These are phyloP conservation scores for Staurois parvus DNA, from an alignment of 2,797 vertebrate species.

Conservation along the genomic window DNA sequence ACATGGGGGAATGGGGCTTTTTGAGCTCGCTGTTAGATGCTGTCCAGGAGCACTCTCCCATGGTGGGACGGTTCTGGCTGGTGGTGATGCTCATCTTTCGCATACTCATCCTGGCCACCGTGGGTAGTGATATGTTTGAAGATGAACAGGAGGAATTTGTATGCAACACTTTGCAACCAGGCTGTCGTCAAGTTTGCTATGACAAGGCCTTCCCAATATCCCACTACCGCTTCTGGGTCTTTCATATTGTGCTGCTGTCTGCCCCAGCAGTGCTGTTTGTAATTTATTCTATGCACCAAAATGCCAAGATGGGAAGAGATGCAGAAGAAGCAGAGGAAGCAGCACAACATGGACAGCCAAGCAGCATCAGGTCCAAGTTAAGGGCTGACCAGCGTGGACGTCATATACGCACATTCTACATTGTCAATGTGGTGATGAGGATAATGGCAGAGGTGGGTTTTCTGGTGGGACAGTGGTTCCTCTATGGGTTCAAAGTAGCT, in stretches of 20 bases:
- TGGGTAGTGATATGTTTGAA: slow-evolving; percentile 89
- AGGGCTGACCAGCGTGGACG: slow-evolving; percentile 43
- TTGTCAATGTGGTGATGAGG: slow-evolving; percentile 84
- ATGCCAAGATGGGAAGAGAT: slow-evolving; percentile 71
- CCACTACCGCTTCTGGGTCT: slow-evolving; percentile 95
- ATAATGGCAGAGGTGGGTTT: slow-evolving; percentile 84
- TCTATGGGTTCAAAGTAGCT: slow-evolving; percentile 88
- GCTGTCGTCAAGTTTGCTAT: slow-evolving; percentile 92
- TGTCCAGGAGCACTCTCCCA: slow-evolving; percentile 86
- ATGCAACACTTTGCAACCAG: slow-evolving; percentile 93
- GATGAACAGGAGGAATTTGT: slow-evolving; percentile 92
- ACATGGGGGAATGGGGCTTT: slow-evolving; percentile 90
- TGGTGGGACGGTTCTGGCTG: slow-evolving; percentile 93
- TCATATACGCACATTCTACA: slow-evolving; percentile 79
- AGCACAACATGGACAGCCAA: not conserved
- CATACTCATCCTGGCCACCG: slow-evolving; percentile 89
- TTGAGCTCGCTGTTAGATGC: slow-evolving; percentile 81
- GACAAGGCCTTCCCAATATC: slow-evolving; percentile 91
- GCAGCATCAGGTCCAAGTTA: slow-evolving; percentile 12
- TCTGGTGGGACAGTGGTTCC: slow-evolving; percentile 81
- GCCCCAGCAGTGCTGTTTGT: slow-evolving; percentile 88
- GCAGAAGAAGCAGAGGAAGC: slow-evolving; percentile 31
- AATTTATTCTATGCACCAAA: slow-evolving; percentile 85
- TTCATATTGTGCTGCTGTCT: slow-evolving; percentile 90
- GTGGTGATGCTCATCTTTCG: slow-evolving; percentile 91